These are phyloP conservation scores for Ommatoiulus sabulosus DNA, from an alignment of 2,888 invertebrate species.

Conservation along the genomic window DNA sequence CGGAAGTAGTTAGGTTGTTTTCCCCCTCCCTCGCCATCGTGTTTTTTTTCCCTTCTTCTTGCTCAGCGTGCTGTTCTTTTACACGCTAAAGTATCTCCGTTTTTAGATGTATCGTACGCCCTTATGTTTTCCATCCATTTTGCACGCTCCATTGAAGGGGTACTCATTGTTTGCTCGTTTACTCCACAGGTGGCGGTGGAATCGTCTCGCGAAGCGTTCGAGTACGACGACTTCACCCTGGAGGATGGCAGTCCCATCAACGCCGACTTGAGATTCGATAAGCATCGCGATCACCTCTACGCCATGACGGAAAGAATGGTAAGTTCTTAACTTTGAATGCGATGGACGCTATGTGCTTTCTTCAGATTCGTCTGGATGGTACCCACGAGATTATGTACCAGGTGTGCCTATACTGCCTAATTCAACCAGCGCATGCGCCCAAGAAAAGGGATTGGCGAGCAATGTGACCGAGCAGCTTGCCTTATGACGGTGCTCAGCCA, in stretches of 20 bases:
- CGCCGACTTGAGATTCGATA: constrained; percentile 91
- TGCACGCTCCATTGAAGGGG: background rate
- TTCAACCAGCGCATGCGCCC: no score
- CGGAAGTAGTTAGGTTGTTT: constrained; percentile 23
- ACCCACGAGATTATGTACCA: no score
- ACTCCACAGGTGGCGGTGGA: constrained; percentile 84
- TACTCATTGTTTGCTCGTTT: constrained; percentile 42
- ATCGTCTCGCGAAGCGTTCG: constrained; percentile 74
- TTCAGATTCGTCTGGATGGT: no score
- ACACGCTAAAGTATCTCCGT: background rate
- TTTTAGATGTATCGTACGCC: constrained; percentile 4
- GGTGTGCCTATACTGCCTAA: no score
- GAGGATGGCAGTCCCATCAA: constrained; percentile 86
- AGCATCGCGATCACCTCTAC: constrained; percentile 89
- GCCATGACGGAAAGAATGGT: constrained; percentile 93
- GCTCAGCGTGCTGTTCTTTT: background rate
- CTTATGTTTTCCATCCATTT: constrained; percentile 12
- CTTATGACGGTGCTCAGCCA: no score
- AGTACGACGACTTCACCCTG: constrained; percentile 89
- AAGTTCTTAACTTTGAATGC: no score
- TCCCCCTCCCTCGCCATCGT: background rate
- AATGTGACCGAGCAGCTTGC: no score
- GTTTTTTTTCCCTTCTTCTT: constrained; percentile 3
- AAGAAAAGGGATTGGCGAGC: no score
- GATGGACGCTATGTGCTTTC: no score